Percentiles rank a stretch among this genome's conserved stretches.
phyloP scores from a whole-genome alignment of 2,888 invertebrate genomes.

The Oscheius sp. region DNA sequence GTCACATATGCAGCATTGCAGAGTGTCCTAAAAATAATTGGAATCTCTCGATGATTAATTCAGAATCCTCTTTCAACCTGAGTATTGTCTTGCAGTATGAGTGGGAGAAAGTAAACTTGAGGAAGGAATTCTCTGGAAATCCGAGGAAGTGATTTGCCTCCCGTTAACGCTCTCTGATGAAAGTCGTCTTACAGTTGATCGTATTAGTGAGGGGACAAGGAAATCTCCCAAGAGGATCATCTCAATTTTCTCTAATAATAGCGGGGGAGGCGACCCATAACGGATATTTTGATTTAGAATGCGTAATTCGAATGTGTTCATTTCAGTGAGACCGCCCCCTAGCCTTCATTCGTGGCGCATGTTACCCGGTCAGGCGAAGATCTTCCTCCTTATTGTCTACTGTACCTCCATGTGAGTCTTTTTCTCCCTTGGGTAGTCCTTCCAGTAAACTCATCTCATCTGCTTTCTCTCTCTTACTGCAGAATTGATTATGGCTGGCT shows the following conservation, averaged over 20 bases:
- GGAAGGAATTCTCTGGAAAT: no score
- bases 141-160: no score
- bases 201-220: no score
- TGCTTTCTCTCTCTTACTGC: neutral
- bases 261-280: neutral
- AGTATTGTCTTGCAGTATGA: no score
- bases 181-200: no score
- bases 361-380: neutral
- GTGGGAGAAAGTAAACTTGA: no score
- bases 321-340: constrained; percentile 13
- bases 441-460: neutral
- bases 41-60: no score
- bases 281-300: constrained; percentile 5
- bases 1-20: no score
- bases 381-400: constrained; percentile 7
- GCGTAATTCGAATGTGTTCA: constrained; percentile 6
- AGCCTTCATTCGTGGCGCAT: neutral
- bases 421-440: neutral
- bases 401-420: neutral
- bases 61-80: no score
- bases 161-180: no score
- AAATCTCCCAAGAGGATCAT: neutral
- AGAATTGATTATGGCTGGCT: no score
- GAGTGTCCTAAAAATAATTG: no score
- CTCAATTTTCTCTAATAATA: neutral